phyloP scores from a whole-genome alignment of 2,888 invertebrate genomes.

The Lycocerus yunnanus region DNA sequence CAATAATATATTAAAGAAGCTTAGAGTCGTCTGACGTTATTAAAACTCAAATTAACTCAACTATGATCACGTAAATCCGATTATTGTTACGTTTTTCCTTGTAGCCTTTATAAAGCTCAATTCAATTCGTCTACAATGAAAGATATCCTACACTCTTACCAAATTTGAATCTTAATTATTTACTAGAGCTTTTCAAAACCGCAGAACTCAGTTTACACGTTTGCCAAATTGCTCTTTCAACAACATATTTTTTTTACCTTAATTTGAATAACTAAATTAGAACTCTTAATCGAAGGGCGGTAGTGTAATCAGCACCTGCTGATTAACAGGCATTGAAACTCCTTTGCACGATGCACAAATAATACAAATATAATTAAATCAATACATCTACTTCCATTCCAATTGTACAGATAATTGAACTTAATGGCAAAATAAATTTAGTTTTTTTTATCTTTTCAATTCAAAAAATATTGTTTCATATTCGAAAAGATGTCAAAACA shows the following conservation, averaged over 20 bases:
- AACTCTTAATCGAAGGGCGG: not conserved
- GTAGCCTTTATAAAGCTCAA: not conserved
- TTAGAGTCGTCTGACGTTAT: not conserved
- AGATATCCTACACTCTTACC: not conserved
- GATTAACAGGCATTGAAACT: not conserved
- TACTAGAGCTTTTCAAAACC: not conserved
- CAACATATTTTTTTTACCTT: not conserved
- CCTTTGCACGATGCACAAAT: not conserved
- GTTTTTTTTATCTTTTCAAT: not conserved
- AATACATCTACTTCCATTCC: not conserved
- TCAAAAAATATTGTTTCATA: not conserved
- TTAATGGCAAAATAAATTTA: not conserved
- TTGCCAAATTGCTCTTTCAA: not conserved
- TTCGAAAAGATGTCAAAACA: not conserved
- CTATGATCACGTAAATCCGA: not conserved
- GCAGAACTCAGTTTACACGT: not conserved
- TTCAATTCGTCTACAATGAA: not conserved
- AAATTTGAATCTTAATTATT: not conserved
- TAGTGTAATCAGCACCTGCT: not conserved
- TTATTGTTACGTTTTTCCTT: not conserved
- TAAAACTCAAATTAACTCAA: not conserved
- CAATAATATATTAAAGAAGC: not conserved
- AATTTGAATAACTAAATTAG: not conserved
- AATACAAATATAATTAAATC: not conserved
- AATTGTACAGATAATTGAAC: not conserved